A percentile compares a stretch with the other conserved stretches of the same genome.
phyloP scores from a whole-genome alignment of 2,888 invertebrate genomes.

The Drosophila suboccidentalis region DNA sequence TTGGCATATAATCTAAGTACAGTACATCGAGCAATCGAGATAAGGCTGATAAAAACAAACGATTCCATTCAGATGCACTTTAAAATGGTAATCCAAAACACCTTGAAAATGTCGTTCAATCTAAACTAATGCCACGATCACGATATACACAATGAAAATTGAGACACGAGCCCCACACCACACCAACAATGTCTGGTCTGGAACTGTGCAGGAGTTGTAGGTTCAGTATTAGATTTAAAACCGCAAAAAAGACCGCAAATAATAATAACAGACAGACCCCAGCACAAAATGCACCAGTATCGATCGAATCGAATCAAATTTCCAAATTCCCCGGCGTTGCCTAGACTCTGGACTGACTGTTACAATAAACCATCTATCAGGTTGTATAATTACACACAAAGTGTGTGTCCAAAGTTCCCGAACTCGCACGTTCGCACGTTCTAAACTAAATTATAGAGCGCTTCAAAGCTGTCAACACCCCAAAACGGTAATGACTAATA shows the following conservation, averaged over 20 bases:
- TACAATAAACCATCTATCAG: slow-evolving; percentile 5
- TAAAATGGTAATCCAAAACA: slow-evolving; percentile 38
- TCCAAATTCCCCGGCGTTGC: slow-evolving; percentile 24
- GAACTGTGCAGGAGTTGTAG: not conserved
- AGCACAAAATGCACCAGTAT: slow-evolving; percentile 12
- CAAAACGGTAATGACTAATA: slow-evolving; percentile 8
- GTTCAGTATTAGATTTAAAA: slow-evolving; percentile 36
- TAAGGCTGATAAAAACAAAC: slow-evolving; percentile 24
- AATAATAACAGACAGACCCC: slow-evolving; percentile 35
- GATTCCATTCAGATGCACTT: slow-evolving; percentile 23
- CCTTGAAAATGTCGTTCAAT: slow-evolving; percentile 20
- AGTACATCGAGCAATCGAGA: slow-evolving; percentile 27
- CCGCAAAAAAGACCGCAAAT: slow-evolving; percentile 48
- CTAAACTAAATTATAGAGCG: not conserved
- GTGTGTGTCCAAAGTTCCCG: slow-evolving; percentile 10
- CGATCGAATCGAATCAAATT: slow-evolving; percentile 28
- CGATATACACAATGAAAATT: slow-evolving; percentile 16
- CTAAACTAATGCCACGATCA: slow-evolving; percentile 12
- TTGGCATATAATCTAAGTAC: slow-evolving; percentile 4
- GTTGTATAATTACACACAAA: slow-evolving; percentile 16
- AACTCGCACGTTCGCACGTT: not conserved
- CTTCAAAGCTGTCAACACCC: slow-evolving; percentile 6
- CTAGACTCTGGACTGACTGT: slow-evolving; percentile 16
- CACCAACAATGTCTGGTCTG: slow-evolving; percentile 5
- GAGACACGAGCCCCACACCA: slow-evolving; percentile 18